Evolutionary conservation across 1,140 invertebrate species (phyloP), one percentile per base, ranked within the genome.

Genomic region (Steinernema khuongi): DNA sequence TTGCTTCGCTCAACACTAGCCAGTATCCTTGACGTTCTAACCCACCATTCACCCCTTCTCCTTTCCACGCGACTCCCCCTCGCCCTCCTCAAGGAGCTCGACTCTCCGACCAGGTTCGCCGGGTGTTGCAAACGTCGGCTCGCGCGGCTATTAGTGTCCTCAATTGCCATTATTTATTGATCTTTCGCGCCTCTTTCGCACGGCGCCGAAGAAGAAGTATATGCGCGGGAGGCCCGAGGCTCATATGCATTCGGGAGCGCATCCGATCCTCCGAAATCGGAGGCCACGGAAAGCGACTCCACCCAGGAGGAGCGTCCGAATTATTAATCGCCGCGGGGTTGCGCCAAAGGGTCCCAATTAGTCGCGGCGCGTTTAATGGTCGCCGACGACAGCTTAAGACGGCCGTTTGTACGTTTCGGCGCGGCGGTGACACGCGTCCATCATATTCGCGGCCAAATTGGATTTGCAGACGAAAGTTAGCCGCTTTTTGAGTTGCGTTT

Each of bases 151-250:
- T 60, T 60, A 60, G 50, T n/a, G 50, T 60, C 50, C 50, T 26
- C 50, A 60, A 60, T 60, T 60, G 50, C 50, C 50, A 60, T 60
- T 60, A 60, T 22, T 60, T 60, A 60, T 60, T 60, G 50, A 60
- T 60, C 50, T 60, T 60, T 60, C 50, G 19, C 50, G 50, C 22
- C 50, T 60, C 50, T n/a, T n/a, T 11, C 50, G 50, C 50, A 22
- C 11, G 26, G 50, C 26, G 14, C 22, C 26, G 50, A 60, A 60
- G 22, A 41, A 7, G 50, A 60, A 60, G 14, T 26, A 60, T 60
- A 14, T 11, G 50, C 50, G 22, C 14, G 11, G 50, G 50, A 60
- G 50, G 50, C 14, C 14, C 50, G 50, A n/a, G 14, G 14, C 50
- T 60, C 14, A 60, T 60, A 60, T 60, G 14, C 50, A 60, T 60